These are phyloP conservation scores for Pemphredon lugubris DNA, from an alignment of 2,888 invertebrate species.

Conservation along the genomic window DNA sequence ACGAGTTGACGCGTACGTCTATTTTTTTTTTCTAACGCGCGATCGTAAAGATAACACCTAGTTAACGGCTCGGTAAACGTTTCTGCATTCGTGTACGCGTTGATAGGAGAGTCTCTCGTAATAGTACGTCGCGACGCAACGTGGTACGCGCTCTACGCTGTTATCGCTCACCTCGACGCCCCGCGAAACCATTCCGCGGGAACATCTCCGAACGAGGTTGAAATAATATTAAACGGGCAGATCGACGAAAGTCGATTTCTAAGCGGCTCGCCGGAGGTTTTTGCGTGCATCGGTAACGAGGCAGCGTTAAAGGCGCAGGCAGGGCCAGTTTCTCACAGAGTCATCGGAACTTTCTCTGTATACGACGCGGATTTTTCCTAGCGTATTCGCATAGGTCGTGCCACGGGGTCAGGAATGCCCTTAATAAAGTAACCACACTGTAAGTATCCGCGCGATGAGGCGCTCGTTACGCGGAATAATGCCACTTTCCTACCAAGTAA, in stretches of 20 bases:
- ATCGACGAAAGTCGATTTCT: conserved; percentile 38
- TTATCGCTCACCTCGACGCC: too few relatives aligned
- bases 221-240: too few relatives aligned
- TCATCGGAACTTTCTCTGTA: conserved; percentile 78
- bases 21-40: too few relatives aligned
- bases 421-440: conserved; percentile 76
- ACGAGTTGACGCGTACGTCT: too few relatives aligned
- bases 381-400: conserved; percentile 72
- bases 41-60: too few relatives aligned
- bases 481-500: conserved; percentile 43
- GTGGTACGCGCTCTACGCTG: too few relatives aligned
- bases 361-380: conserved; percentile 68
- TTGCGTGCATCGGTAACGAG: conserved; percentile 62
- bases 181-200: too few relatives aligned
- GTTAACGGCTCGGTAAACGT: too few relatives aligned
- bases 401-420: conserved; percentile 78
- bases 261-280: conserved; percentile 46
- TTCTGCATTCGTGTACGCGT: too few relatives aligned
- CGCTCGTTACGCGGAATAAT: conserved; percentile 68
- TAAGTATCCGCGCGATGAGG: conserved; percentile 61
- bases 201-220: too few relatives aligned
- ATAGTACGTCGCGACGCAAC: too few relatives aligned
- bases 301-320: conserved; percentile 53
- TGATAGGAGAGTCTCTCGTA: too few relatives aligned
- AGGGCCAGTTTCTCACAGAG: conserved; percentile 75